These are phyloP conservation scores for Andrena trimmerana DNA, from an alignment of 2,888 invertebrate genomes.

Conservation along the genomic window DNA sequence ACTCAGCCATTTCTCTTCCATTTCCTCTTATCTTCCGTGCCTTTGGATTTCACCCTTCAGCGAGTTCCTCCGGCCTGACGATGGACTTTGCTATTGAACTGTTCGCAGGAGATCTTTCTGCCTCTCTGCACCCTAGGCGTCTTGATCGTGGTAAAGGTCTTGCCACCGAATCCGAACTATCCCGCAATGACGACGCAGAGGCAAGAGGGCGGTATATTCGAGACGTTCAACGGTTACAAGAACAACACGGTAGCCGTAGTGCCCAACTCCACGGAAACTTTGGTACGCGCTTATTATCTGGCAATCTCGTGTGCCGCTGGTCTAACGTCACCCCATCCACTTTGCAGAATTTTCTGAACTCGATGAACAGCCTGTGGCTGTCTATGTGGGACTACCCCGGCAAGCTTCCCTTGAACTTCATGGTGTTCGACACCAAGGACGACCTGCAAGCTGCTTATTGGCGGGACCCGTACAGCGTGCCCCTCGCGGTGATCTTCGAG, in stretches of 20 bases:
- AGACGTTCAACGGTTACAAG: slow-evolving; percentile 86
- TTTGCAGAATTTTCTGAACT: slow-evolving; percentile 85
- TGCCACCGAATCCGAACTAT: slow-evolving; percentile 92
- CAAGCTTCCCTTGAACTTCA: slow-evolving; percentile 88
- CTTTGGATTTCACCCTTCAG: neutral
- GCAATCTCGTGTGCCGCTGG: neutral
- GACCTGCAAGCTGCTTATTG: slow-evolving; percentile 90
- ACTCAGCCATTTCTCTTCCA: neutral
- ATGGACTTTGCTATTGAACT: slow-evolving; percentile 40
- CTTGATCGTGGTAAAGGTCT: slow-evolving; percentile 90
- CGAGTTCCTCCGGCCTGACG: neutral
- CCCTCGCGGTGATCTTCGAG: slow-evolving; percentile 90
- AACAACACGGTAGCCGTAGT: slow-evolving; percentile 90
- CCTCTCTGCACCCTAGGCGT: slow-evolving; percentile 92
- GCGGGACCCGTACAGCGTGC: slow-evolving; percentile 88
- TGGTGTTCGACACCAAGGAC: slow-evolving; percentile 88
- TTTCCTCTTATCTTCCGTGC: neutral
- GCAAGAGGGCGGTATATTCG: slow-evolving; percentile 86
- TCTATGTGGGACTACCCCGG: slow-evolving; percentile 86
- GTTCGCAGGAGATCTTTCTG: slow-evolving; percentile 90
- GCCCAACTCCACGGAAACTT: slow-evolving; percentile 88
- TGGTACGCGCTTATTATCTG: slow-evolving; percentile 78
- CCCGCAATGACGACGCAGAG: slow-evolving; percentile 89
- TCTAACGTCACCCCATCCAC: neutral
- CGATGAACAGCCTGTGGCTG: slow-evolving; percentile 88